Conservation (phyloP, 1,140 invertebrate species). For the Contarinia nasturtii region DNA sequence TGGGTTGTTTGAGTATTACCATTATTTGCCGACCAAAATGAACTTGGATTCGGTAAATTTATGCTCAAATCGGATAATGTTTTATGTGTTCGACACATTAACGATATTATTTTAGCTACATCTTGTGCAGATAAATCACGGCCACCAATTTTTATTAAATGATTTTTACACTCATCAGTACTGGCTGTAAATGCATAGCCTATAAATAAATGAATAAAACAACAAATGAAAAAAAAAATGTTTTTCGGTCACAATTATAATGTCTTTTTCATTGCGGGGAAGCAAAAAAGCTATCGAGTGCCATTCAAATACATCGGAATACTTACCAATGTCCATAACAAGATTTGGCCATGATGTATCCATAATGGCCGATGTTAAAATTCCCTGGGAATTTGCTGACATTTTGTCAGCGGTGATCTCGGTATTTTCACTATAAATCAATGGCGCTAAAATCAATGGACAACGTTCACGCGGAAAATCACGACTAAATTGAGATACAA, state of each 20-base stretch:
- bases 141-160: constrained; percentile 53
- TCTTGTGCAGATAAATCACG: constrained; percentile 57
- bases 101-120: constrained; percentile 63
- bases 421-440: constrained; percentile 60
- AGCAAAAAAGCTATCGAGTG: background rate
- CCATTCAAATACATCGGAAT: background rate
- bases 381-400: constrained; percentile 19
- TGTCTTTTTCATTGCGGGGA: background rate
- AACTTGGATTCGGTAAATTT: constrained; percentile 39
- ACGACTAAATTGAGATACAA: constrained; percentile 57
- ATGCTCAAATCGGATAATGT: constrained; percentile 46
- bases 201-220: background rate
- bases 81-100: constrained; percentile 69
- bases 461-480: constrained; percentile 77
- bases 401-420: constrained; percentile 46
- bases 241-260: too few relatives aligned
- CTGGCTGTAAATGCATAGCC: constrained; percentile 68
- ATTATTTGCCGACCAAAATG: constrained; percentile 27
- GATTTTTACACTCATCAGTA: constrained; percentile 74
- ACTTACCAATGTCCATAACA: constrained; percentile 56
- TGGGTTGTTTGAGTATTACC: constrained; percentile 15
- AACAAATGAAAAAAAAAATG: too few relatives aligned
- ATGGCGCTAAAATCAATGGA: constrained; percentile 69
- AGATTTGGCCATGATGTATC: constrained; percentile 60
- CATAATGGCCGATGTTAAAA: constrained; percentile 29